These are phyloP conservation scores for Pachyramphus minor DNA, from an alignment of 2,113 vertebrate genomes.

Conservation along the genomic window DNA sequence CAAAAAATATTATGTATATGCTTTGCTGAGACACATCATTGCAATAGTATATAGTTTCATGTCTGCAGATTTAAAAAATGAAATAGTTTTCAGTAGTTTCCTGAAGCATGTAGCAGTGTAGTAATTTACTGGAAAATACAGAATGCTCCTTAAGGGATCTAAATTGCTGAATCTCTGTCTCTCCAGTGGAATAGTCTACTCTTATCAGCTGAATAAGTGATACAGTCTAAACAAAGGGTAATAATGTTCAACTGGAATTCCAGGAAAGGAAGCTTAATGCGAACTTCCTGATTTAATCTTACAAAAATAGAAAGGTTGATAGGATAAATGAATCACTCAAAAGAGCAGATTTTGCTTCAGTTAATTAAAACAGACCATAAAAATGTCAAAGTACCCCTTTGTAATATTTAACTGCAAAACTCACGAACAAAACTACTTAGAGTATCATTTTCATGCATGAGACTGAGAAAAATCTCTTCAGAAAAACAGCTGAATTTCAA, in stretches of 20 bases:
- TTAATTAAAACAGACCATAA: constrained; percentile 44
- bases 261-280: constrained; percentile 57
- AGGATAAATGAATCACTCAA: constrained; percentile 54
- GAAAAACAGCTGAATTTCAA: not conserved
- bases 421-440: not conserved
- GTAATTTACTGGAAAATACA: not conserved
- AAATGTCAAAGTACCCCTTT: constrained; percentile 20
- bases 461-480: not conserved
- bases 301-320: constrained; percentile 61
- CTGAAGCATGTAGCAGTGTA: not conserved
- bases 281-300: constrained; percentile 63
- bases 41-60: not conserved
- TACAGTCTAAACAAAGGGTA: constrained; percentile 60
- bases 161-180: constrained; percentile 6
- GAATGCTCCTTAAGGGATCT: not conserved
- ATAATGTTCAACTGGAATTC: constrained; percentile 56
- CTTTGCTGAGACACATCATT: not conserved
- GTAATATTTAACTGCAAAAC: not conserved
- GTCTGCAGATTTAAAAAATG: not conserved
- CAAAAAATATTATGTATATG: not conserved
- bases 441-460: not conserved
- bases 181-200: not conserved
- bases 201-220: constrained; percentile 50
- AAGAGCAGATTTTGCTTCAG: constrained; percentile 29
- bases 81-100: not conserved